Conservation (phyloP, 2,113 vertebrate species). For the Pelobates fuscus region DNA sequence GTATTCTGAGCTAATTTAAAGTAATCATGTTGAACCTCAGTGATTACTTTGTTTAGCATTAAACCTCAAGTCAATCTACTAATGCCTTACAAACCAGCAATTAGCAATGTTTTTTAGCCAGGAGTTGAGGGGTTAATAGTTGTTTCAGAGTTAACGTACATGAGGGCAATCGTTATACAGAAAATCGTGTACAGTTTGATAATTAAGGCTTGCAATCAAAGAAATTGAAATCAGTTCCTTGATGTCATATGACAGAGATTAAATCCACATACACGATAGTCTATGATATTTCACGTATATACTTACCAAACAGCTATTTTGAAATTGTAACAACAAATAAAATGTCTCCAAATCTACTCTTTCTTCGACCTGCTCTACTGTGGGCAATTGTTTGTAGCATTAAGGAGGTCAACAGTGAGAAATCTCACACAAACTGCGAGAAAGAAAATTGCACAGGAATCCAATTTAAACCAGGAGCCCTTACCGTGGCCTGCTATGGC, state of each 20-base stretch:
- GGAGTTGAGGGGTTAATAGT: not conserved
- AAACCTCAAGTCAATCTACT: no score
- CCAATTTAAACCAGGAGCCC: constrained; percentile 26
- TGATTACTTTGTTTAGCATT: no score
- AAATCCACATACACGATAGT: constrained; percentile 30
- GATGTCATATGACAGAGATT: constrained; percentile 30
- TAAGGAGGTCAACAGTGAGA: not conserved
- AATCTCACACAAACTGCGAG: constrained; percentile 25
- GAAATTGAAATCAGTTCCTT: no score
- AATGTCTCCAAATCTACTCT: not conserved
- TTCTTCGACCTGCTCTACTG: no score
- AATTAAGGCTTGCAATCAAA: no score
- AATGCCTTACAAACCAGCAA: no score
- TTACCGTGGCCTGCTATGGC: constrained; percentile 11
- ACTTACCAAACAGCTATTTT: constrained; percentile 27
- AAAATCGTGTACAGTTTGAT: constrained; percentile 32
- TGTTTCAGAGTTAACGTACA: not conserved
- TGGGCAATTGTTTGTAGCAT: constrained; percentile 25
- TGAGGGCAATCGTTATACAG: constrained; percentile 2
- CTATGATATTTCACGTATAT: constrained; percentile 35
- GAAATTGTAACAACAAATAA: constrained; percentile 13
- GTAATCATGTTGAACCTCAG: no score
- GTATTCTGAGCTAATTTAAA: no score
- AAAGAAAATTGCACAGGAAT: constrained; percentile 21
- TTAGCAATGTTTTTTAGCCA: not conserved